phyloP scores from a whole-genome alignment of 1,140 invertebrate genomes.

The Grapholita molesta region DNA sequence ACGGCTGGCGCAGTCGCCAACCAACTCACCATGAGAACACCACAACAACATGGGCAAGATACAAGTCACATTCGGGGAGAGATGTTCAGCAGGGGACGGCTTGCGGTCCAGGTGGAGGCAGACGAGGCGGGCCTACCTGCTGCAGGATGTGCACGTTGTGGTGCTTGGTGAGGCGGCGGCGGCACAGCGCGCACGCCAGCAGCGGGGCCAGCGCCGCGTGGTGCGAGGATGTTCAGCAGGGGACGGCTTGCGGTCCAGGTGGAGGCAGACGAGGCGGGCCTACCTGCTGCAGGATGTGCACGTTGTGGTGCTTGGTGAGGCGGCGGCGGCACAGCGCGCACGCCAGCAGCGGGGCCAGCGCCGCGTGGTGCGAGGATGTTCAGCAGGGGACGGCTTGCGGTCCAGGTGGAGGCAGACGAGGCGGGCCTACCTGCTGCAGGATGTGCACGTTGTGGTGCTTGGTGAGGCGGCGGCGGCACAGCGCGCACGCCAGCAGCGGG shows the following conservation, averaged over 20 bases:
- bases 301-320: slow-evolving; percentile 83
- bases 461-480: slow-evolving; percentile 85
- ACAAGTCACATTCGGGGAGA: too few relatives aligned
- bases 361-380: slow-evolving; percentile 81
- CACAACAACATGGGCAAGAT: too few relatives aligned
- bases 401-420: too few relatives aligned
- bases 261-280: too few relatives aligned
- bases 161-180: slow-evolving; percentile 84
- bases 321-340: slow-evolving; percentile 87
- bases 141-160: slow-evolving; percentile 82
- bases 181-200: slow-evolving; percentile 86
- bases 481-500: slow-evolving; percentile 84
- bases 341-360: slow-evolving; percentile 84
- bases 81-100: too few relatives aligned
- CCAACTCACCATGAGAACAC: too few relatives aligned
- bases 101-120: too few relatives aligned
- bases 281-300: slow-evolving; percentile 80
- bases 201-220: slow-evolving; percentile 83
- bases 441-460: slow-evolving; percentile 84
- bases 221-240: too few relatives aligned
- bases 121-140: slow-evolving; percentile 64
- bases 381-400: too few relatives aligned
- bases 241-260: too few relatives aligned
- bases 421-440: slow-evolving; percentile 49
- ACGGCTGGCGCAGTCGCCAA: too few relatives aligned